Conservation (phyloP, 2,888 invertebrate species). For the Cephalotes varians region DNA sequence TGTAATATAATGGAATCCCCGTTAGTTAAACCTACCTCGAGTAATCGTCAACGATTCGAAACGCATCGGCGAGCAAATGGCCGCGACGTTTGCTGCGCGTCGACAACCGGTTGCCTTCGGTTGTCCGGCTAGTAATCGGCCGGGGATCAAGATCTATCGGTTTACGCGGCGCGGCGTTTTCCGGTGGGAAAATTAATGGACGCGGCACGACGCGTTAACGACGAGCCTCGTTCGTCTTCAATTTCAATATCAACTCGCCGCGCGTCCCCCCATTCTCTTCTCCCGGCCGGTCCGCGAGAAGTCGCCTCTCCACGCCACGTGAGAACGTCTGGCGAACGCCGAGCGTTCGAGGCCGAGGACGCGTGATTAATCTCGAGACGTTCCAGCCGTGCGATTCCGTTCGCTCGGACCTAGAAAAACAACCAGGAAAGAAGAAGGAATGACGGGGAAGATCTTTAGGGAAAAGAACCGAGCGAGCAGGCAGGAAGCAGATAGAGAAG, state of each 20-base stretch:
- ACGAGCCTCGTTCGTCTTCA: slow-evolving; percentile 9
- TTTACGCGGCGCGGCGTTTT: slow-evolving; percentile 22
- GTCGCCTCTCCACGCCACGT: not conserved
- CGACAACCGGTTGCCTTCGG: slow-evolving; percentile 1
- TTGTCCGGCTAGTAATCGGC: not conserved
- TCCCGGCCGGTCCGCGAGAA: not conserved
- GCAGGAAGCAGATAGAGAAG: not conserved
- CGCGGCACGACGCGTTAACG: not conserved
- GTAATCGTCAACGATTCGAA: slow-evolving; percentile 11
- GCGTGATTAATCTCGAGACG: slow-evolving; percentile 9
- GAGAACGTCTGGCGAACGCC: not conserved
- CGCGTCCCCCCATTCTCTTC: not conserved
- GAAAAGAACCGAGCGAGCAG: not conserved
- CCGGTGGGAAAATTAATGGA: slow-evolving; percentile 18
- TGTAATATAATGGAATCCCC: not conserved
- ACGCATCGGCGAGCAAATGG: slow-evolving; percentile 1
- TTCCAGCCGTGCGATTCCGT: not conserved
- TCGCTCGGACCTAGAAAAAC: not conserved
- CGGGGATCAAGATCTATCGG: slow-evolving; percentile 25
- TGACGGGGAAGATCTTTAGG: not conserved
- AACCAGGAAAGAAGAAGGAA: not conserved
- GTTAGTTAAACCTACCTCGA: slow-evolving; percentile 11
- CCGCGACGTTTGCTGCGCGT: not conserved
- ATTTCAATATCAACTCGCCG: not conserved
- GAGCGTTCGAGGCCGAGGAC: not conserved